A percentile compares a stretch with the other conserved stretches of the same genome.
These are phyloP conservation scores for Aphelenchoides bicaudatus DNA, from an alignment of 2,888 invertebrate species.

Conservation along the genomic window DNA sequence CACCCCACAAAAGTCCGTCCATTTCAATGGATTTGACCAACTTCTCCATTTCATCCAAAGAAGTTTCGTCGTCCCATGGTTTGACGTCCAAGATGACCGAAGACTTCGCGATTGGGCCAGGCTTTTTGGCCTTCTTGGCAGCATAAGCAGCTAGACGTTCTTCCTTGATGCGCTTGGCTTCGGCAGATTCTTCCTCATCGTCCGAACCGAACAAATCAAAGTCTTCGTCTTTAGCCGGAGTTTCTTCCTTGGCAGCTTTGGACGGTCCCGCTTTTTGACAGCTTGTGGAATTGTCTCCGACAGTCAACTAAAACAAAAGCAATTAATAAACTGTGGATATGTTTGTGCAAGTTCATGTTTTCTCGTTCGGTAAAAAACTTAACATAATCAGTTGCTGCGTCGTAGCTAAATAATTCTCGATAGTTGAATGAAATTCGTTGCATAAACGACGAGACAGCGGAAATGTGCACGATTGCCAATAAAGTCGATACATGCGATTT, in stretches of 20 bases:
- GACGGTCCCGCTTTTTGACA: constrained; percentile 4
- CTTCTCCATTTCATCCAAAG: constrained; percentile 35
- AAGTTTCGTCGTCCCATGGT: constrained; percentile 40
- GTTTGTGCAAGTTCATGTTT: constrained; percentile 9
- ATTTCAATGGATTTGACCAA: constrained; percentile 29
- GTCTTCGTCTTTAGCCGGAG: constrained; percentile 35
- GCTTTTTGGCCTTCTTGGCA: constrained; percentile 38
- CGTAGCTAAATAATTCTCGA: too few species aligned
- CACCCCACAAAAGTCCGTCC: constrained; percentile 39
- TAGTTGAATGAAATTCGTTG: constrained; percentile 35
- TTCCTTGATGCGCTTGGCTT: constrained; percentile 44
- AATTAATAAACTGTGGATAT: constrained; percentile 9
- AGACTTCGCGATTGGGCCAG: constrained; percentile 81
- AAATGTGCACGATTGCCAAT: constrained; percentile 41
- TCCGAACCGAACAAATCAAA: constrained; percentile 57
- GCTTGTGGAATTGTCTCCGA: background rate
- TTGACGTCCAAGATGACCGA: constrained; percentile 72
- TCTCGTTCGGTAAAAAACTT: background rate
- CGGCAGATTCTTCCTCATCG: constrained; percentile 49
- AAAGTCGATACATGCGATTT: constrained; percentile 52
- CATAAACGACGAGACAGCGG: constrained; percentile 39
- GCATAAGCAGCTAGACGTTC: constrained; percentile 35
- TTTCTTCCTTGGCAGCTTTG: constrained; percentile 23
- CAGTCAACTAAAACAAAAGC: constrained; percentile 5
- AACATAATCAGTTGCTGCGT: constrained; percentile 42